Base-by-base conservation (phyloP, 2,113 vertebrate species). In the Zootoca vivipara region DNA sequence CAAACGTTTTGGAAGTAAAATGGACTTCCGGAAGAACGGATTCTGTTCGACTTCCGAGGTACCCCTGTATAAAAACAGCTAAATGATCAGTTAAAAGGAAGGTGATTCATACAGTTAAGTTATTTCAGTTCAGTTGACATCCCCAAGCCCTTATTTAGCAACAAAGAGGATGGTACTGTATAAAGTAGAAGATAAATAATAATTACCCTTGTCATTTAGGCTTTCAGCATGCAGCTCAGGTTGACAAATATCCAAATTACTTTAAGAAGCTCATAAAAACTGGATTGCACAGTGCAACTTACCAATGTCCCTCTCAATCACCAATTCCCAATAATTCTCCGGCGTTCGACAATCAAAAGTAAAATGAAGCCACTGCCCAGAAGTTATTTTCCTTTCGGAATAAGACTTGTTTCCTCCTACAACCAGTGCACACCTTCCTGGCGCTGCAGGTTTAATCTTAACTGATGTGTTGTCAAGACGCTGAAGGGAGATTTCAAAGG, bases 231-330 rank as follows among this genome's bases (percentile, higher is more conserved):
- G 4, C 20, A 30, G 73, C 9, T 4, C 56, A 62, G 20, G 52
- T 40, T 38, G 26, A 18, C 46, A 87, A 28, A 70, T 38, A 69
- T 28, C 42, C 30, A 33, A 52, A 67, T 15, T 67, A 33, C 42
- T 86, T 78, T 46, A 12, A 35, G 30, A 26, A 62, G 16, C 26
- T 64, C 22, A 65, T 33, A 38, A 38, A 58, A 80, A 0, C 4
- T 22, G 24, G 7, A 24, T 75, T 85, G 69, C 2, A 0, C n/a
- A 82, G 52, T 13, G 2, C 18, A 81, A 78, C 84, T 96, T 92
- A 99, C 98, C 97, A 1, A 99, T 96, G 70, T 92, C 94, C 28
- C 91, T 97, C 67, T 82, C 84, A 28, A 98, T 94, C 35, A 94
- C 93, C 7, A 96, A 93, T 26, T 93, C 5, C 88, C 96, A 98